A percentile compares a stretch with the other conserved stretches of the same genome.
These are phyloP conservation scores for Parelbella ahira DNA, from an alignment of 2,888 invertebrate genomes.

Conservation along the genomic window DNA sequence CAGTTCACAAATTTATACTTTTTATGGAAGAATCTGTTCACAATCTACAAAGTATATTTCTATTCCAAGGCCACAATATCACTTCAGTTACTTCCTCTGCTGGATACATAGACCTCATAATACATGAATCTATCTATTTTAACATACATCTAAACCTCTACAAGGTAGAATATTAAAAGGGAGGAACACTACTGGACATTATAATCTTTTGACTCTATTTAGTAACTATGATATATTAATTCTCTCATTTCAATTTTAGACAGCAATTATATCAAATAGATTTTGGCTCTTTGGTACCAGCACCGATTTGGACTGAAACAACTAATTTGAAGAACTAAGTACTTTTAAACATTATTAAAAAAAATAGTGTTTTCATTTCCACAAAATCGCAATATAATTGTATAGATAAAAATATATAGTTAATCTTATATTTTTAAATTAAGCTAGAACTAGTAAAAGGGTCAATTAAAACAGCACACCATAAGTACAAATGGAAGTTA, in stretches of 20 bases:
- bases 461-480: too few species aligned
- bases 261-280: too few species aligned
- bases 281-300: too few species aligned
- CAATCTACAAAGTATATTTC: constrained; percentile 27
- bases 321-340: too few species aligned
- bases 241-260: constrained; percentile 4
- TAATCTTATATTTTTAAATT: too few species aligned
- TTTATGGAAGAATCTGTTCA: constrained; percentile 53
- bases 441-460: too few species aligned
- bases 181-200: constrained; percentile 1
- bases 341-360: too few species aligned
- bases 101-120: constrained; percentile 22
- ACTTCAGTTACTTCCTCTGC: constrained; percentile 38
- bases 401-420: too few species aligned
- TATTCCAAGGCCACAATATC: constrained; percentile 71
- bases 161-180: not conserved
- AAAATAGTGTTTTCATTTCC: too few species aligned
- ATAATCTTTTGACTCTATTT: constrained; percentile 3
- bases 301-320: constrained; percentile 10
- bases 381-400: too few species aligned
- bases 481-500: too few species aligned
- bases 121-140: constrained; percentile 7
- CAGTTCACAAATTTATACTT: too few species aligned
- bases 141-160: constrained; percentile 1
- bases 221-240: constrained; percentile 12